Evolutionary conservation across 2,888 invertebrate genomes (phyloP), one percentile per base, ranked within the genome.

Genomic region (Acronicta leporina): DNA sequence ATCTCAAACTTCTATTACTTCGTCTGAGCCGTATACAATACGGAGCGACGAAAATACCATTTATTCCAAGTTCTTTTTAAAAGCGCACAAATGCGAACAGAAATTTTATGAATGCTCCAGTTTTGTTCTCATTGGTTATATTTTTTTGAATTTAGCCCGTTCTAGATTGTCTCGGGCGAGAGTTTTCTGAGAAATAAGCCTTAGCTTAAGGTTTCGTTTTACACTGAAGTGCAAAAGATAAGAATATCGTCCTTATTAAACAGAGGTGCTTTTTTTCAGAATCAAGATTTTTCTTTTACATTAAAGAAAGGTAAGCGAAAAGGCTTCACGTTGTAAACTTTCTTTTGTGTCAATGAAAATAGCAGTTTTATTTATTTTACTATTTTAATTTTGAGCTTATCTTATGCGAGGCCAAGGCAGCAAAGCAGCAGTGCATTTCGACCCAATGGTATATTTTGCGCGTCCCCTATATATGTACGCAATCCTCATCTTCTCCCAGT

Each of bases 171-270:
- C 80, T 73, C 77, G 73, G 58, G 75, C 75, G 81, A 67, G 75
- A 77, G 81, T 86, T 85, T 85, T 75, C 77, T 78, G 70, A 68
- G 69, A 75, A 81, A 79, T 81, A 73, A 75, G 54, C 68, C 54
- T 63, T 43, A 56, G 54, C 68, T 52, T 63, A 41, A 56, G 56
- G 58, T 59, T 45, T 64, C 41, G 42, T 74, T 53, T 79, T 70
- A 77, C 76, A 73, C 73, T 46, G 67, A 53, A 61, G 43, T 55
- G 74, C 71, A 73, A 64, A 55, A 74, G 75, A 80, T 66, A 59
- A 67, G 58, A 68, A 68, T 52, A 59, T 57, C 63, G 50, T 66
- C 46, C 55, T 68, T 79, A 79, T 68, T 75, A 75, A 78, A 14
- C 53, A 40, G 59, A 9, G 40, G n/a, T 20, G 48, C 6, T 52